phyloP scores from a whole-genome alignment of 2,113 vertebrate species.

The Cyprinodon tularosa region DNA sequence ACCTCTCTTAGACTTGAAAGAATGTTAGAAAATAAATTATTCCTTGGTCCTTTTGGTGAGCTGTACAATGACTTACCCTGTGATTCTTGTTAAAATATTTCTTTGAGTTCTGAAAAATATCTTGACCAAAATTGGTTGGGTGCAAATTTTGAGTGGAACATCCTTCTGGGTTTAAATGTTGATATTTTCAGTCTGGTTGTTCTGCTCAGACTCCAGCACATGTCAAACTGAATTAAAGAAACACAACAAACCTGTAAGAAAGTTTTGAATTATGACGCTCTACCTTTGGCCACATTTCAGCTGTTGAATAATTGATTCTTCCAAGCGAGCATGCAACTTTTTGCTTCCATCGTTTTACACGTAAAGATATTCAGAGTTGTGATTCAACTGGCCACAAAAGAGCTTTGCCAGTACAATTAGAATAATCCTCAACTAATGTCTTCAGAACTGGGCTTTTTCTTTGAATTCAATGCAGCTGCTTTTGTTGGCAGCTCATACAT shows the following conservation, averaged over 20 bases:
- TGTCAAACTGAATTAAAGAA: constrained; percentile 34
- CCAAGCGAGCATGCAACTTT: constrained; percentile 26
- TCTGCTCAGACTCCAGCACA: constrained; percentile 12
- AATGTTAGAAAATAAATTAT: too few relatives aligned
- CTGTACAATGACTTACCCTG: too few relatives aligned
- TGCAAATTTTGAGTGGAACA: constrained; percentile 40
- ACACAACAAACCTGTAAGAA: constrained; percentile 26
- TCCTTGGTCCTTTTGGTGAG: too few relatives aligned
- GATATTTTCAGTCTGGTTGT: constrained; percentile 30
- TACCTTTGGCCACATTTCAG: constrained; percentile 18
- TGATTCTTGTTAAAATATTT: too few relatives aligned
- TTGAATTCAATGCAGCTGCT: constrained; percentile 58
- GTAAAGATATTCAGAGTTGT: constrained; percentile 40
- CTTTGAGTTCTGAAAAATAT: too few relatives aligned
- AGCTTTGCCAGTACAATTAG: constrained; percentile 30
- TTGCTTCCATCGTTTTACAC: constrained; percentile 39
- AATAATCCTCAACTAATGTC: constrained; percentile 44
- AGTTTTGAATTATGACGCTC: constrained; percentile 38
- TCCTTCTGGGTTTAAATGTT: constrained; percentile 21
- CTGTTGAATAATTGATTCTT: constrained; percentile 32
- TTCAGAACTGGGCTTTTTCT: constrained; percentile 39
- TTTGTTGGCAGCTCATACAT: constrained; percentile 31
- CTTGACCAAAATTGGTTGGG: neutral
- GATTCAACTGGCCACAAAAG: constrained; percentile 42
- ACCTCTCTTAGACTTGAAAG: too few relatives aligned